phyloP scores from a whole-genome alignment of 2,797 vertebrate genomes.

The Diceros bicornis region DNA sequence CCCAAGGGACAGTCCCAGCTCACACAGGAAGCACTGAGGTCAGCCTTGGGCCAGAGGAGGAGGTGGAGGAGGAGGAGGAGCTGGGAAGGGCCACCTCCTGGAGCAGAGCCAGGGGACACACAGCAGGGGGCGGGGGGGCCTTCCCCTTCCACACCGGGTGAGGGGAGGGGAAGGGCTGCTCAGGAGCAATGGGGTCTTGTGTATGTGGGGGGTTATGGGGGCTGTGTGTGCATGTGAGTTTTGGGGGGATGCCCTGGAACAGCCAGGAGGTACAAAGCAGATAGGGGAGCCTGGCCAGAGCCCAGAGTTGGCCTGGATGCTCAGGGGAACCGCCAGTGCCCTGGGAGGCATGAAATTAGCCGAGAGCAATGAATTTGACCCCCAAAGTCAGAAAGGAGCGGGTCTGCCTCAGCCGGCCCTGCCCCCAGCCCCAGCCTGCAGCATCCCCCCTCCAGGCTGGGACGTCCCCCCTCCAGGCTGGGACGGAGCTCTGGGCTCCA shows the following conservation, averaged over 20 bases:
- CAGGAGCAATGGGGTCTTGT: no score
- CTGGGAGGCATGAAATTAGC: background rate
- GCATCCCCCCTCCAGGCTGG: accelerated
- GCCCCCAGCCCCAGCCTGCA: background rate
- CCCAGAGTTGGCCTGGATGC: background rate
- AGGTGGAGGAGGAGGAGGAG: background rate
- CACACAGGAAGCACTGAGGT: background rate
- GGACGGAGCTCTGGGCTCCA: background rate
- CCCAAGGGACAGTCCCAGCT: background rate
- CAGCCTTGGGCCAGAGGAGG: background rate
- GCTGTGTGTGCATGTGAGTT: background rate
- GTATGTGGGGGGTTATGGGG: background rate
- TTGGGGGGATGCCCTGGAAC: background rate
- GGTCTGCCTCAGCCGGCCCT: background rate
- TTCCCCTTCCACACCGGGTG: background rate
- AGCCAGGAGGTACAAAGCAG: background rate
- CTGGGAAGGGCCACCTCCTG: background rate
- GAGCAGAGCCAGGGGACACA: background rate
- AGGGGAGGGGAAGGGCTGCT: background rate
- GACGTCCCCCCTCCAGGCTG: background rate
- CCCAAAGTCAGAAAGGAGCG: background rate
- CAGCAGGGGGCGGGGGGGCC: background rate
- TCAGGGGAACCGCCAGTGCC: no score
- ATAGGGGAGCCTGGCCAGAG: background rate
- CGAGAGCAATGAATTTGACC: background rate